Evolutionary conservation across 2,113 vertebrate species (phyloP), one percentile per base, ranked within the genome.

Genomic region (Propithecus coquereli): DNA sequence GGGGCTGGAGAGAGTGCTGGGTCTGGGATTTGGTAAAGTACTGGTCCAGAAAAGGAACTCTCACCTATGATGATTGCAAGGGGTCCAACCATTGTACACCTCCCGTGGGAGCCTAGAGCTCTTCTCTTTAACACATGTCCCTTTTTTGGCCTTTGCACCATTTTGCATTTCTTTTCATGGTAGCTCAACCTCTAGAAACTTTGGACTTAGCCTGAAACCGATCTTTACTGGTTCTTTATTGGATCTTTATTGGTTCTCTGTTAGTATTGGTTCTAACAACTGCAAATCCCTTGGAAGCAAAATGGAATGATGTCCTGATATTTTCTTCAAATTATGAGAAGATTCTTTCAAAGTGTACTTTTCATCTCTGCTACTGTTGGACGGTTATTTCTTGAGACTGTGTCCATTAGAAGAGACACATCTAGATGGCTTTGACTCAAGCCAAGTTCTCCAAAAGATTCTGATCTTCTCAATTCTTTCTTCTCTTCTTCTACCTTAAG

Each of bases 1-100:
- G 30, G 30, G 66, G 16, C 77, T 45, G 14, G 43, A 63, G 27
- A 66, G 32, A n/a, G 20, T 93, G 20, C 25, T 81, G 32, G 87
- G 52, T 65, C 25, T 16, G 82, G 59, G 23, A 54, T 96, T 94
- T 6, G 0, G 80, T 93, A 65, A 91, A 45, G 68, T 83, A 94
- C 84, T 97, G 45, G 34, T 87, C 74, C 94, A 80, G 47, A 73
- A 97, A 94, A 92, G 96, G 88, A 83, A 65, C 87, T 89, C 87
- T 79, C 70, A 97, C 87, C 83, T 61, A 30, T 30, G 61, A 63
- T 63, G 61, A 63, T 63, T 27, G 25, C 25, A 12, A 30, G 61
- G 61, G 25, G 27, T 63, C 27, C 61, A 63, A 63, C 4, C 54
- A 27, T 54, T 89, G 45, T 18, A 63, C 22, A 81, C 47, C 13